Percentiles rank a stretch among this genome's conserved stretches.
Conservation (phyloP, 2,797 vertebrate genomes). For the Helarctos malayanus region DNA sequence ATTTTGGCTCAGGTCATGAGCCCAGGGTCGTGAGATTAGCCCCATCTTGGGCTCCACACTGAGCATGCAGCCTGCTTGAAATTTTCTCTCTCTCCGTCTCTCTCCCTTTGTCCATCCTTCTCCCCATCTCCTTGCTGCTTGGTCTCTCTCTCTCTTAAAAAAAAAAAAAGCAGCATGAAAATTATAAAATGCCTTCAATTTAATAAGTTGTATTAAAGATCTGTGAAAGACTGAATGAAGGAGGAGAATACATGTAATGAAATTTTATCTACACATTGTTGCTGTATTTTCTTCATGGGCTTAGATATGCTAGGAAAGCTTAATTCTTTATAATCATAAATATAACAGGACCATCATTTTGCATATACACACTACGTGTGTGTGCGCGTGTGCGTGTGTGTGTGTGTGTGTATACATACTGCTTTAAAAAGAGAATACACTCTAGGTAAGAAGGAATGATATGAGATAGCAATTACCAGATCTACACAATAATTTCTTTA, state of each 20-base stretch:
- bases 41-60: fast-evolving
- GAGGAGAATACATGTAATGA: neutral
- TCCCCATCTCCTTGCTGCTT: too few species aligned
- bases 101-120: too few species aligned
- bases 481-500: neutral
- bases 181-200: neutral
- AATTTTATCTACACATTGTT: neutral
- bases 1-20: neutral
- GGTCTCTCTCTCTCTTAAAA: neutral
- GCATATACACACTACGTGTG: neutral
- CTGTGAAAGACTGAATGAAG: neutral
- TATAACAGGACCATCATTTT: neutral
- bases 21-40: neutral
- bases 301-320: neutral
- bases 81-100: neutral
- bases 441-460: neutral
- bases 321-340: neutral
- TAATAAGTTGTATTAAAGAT: neutral
- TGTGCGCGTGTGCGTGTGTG: neutral
- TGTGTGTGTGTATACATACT: neutral
- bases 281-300: neutral
- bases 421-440: neutral
- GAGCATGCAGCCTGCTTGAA: neutral
- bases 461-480: neutral
- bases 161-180: neutral